Evolutionary conservation across 35 echinoderm and acorn worm species (phyloP).

Genomic region (Amphiura filiformis): DNA sequence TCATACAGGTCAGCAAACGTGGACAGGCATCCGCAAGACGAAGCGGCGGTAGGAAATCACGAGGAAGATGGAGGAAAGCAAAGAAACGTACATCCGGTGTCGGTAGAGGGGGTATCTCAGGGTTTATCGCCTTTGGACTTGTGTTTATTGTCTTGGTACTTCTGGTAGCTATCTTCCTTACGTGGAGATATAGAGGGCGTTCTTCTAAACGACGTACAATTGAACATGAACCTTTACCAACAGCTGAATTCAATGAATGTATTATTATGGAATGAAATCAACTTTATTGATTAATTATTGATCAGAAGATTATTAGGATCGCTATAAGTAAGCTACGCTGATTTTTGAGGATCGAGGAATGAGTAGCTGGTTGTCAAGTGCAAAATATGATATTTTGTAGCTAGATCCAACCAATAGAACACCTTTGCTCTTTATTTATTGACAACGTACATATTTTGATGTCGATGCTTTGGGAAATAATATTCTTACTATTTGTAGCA

Average conservation of each 20-base stretch:
- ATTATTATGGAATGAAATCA: not conserved
- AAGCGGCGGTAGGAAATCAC: not conserved
- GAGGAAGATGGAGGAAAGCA: not conserved
- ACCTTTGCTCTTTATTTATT: too few relatives aligned
- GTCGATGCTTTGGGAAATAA: too few relatives aligned
- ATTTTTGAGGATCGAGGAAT: too few relatives aligned
- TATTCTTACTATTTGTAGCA: too few relatives aligned
- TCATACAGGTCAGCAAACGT: too few relatives aligned
- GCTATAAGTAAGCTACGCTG: too few relatives aligned
- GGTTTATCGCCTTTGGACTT: not conserved
- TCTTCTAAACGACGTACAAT: not conserved
- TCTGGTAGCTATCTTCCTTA: not conserved
- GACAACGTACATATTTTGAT: too few relatives aligned
- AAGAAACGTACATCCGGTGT: not conserved
- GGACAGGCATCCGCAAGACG: not conserved
- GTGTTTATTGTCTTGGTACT: not conserved
- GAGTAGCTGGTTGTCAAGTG: too few relatives aligned
- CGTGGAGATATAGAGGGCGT: not conserved
- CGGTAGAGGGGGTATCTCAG: not conserved
- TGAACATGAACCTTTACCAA: not conserved
- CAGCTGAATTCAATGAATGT: not conserved
- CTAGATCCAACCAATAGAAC: too few relatives aligned
- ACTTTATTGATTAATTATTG: too few relatives aligned
- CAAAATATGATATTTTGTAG: too few relatives aligned
- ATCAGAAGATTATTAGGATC: too few relatives aligned